Conservation (phyloP, 2,113 vertebrate species). For the Barnardius zonarius region DNA sequence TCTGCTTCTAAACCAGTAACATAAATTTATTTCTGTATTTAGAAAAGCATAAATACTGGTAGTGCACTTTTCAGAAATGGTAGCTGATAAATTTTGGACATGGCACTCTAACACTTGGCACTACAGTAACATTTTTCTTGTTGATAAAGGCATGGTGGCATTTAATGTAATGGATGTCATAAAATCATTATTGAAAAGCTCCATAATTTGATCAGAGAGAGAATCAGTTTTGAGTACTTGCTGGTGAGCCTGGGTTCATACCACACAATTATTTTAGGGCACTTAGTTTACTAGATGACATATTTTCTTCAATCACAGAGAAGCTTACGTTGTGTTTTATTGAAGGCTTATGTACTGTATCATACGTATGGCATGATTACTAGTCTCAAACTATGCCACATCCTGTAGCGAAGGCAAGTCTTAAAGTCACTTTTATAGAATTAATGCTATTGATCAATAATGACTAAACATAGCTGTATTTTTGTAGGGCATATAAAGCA, state of each 20-base stretch:
- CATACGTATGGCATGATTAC: neutral
- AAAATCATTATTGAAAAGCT: slow-evolving; percentile 58
- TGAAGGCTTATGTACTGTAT: neutral
- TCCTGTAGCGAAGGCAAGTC: neutral
- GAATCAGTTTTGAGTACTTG: slow-evolving; percentile 1
- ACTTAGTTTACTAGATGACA: neutral
- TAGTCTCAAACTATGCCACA: neutral
- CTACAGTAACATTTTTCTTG: slow-evolving; percentile 9
- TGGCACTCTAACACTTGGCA: neutral
- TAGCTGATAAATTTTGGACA: neutral
- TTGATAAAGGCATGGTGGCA: slow-evolving; percentile 41
- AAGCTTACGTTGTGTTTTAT: neutral
- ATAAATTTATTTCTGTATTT: neutral
- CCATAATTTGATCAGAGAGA: slow-evolving; percentile 52
- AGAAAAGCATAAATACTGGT: neutral
- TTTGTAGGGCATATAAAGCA: neutral
- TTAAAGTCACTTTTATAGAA: neutral
- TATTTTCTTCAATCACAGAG: neutral
- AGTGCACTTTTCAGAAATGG: neutral
- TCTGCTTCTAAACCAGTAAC: neutral
- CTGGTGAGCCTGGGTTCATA: neutral
- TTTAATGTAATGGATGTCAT: slow-evolving; percentile 51
- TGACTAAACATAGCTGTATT: neutral
- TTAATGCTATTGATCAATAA: neutral
- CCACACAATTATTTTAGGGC: slow-evolving; percentile 10